Base-by-base conservation (phyloP, 2,888 invertebrate species). In the Drosophila meridionalis region DNA sequence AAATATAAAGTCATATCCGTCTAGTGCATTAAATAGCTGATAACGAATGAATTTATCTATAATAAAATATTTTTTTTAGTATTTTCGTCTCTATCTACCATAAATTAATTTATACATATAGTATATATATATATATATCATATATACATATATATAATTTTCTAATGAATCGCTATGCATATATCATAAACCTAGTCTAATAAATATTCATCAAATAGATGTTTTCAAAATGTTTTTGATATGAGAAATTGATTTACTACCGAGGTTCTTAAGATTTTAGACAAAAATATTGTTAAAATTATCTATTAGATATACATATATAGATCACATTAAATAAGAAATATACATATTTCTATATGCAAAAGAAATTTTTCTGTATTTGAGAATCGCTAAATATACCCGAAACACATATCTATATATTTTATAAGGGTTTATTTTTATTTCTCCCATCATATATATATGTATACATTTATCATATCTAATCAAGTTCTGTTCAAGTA, bases 401-500 rank as follows among this genome's bases (percentile, higher is more conserved):
- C 4, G 0, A 20, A 11, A 50, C 11, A 34, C 5, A 20, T 34
- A 7, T 20, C 5, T 11, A 20, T 34, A 34, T 11, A 20, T 11
- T 52, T 32, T 11, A 20, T 5, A 34, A 50, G 3, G 1, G 5
- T 20, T n/a, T 3, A n/a, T 52, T 11, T 32, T 20, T 52, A 11
- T 6, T 14, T 52, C 9, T 26, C 3, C 26, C 11, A 26, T 45
- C 26, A 5, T 26, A 9, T 20, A 9, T 20, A 20, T 47, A 4
- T 28, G 11, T n/a, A 32, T 32, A 11, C 32, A 50, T 50, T 50
- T 50, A 34, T 52, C 34, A 52, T 32, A 52, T 11, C 6, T 52
- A n/a, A 52, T 34, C 20, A 52, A 52, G 20, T 52, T n/a, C n/a
- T 50, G 8, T 30, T 48, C 48, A 32, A 50, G n/a, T 50, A 32